A percentile compares a stretch with the other conserved stretches of the same genome.
Evolutionary conservation across 2,113 vertebrate species (phyloP).

Genomic region (Bostrychus sinensis): DNA sequence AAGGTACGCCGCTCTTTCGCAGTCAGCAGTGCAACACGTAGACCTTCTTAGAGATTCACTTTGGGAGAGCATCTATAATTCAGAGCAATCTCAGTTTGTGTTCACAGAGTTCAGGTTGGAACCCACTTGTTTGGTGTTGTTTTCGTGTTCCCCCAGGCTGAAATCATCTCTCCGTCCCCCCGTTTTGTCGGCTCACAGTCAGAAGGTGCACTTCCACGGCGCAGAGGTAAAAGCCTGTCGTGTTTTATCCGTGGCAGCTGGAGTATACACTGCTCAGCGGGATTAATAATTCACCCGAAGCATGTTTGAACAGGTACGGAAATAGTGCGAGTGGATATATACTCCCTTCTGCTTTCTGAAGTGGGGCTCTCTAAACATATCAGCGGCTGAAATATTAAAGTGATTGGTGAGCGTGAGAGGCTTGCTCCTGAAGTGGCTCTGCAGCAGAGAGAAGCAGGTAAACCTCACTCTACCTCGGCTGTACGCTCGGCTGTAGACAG

Average conservation of each 20-base stretch:
- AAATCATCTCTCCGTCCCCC: constrained; percentile 49
- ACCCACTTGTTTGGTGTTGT: constrained; percentile 64
- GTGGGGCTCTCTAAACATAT: constrained; percentile 79
- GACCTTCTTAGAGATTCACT: constrained; percentile 68
- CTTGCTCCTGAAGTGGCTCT: constrained; percentile 31
- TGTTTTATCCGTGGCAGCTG: constrained; percentile 64
- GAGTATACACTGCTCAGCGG: constrained; percentile 74
- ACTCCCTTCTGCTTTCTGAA: constrained; percentile 72
- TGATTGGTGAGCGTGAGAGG: constrained; percentile 76
- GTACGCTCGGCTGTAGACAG: constrained; percentile 31
- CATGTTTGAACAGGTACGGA: constrained; percentile 94
- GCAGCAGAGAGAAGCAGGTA: constrained; percentile 64
- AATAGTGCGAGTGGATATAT: constrained; percentile 76
- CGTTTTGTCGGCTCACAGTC: constrained; percentile 59
- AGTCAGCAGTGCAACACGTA: constrained; percentile 46
- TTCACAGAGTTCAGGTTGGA: constrained; percentile 70
- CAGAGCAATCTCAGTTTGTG: constrained; percentile 57
- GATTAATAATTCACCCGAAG: constrained; percentile 90
- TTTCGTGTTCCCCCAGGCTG: constrained; percentile 54
- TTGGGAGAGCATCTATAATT: constrained; percentile 72
- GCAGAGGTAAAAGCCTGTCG: constrained; percentile 83
- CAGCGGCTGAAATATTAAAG: constrained; percentile 85
- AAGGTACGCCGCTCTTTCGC: constrained; percentile 36
- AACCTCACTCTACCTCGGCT: constrained; percentile 45
- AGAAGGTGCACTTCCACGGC: constrained; percentile 82